Base-by-base conservation (phyloP, 1,140 invertebrate species). In the Euwallacea fornicatus region DNA sequence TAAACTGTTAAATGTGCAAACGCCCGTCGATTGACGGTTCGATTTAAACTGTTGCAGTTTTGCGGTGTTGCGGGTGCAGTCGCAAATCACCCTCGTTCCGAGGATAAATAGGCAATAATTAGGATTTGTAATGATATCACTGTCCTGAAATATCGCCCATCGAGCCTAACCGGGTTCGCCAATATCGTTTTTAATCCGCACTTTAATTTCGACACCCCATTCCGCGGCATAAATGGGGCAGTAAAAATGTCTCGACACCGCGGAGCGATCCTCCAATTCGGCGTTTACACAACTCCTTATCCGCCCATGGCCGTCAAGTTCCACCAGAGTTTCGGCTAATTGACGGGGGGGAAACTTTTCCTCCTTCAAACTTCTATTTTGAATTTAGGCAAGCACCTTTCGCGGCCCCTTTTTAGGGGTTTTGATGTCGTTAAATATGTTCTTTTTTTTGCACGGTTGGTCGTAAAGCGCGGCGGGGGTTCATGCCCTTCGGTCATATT, bases 91-190 rank as follows among this genome's bases (percentile, higher is more conserved):
- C 21, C 21, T 33, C 21, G 21, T 33, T 33, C 21, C 21, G 21
- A 33, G 21, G 21, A 33, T 33, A 33, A 33, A 33, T 33, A 33
- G 21, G 21, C 21, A 33, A 33, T 33, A 33, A 33, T 33, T 33
- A 33, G 21, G 21, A 33, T 33, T 33, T 33, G 21, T 33, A 33
- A 33, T 33, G 21, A 33, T 33, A 33, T 33, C 21, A 33, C 21
- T 33, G 21, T 33, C 21, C 21, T 33, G 21, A 33, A 33, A 33
- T 33, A 33, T 33, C 21, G 21, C 21, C 21, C 21, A 33, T 33
- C 21, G 21, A 33, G 21, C 21, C 21, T 33, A 80, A 74, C 73
- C 75, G 77, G 74, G 72, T 56, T 13, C 9, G 46, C 21, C 46
- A 10, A 50, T 11, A 11, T 50, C 13, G 46, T 50, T 50, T 50